These are phyloP conservation scores for Atta texana DNA, from an alignment of 1,140 invertebrate species.

Conservation along the genomic window DNA sequence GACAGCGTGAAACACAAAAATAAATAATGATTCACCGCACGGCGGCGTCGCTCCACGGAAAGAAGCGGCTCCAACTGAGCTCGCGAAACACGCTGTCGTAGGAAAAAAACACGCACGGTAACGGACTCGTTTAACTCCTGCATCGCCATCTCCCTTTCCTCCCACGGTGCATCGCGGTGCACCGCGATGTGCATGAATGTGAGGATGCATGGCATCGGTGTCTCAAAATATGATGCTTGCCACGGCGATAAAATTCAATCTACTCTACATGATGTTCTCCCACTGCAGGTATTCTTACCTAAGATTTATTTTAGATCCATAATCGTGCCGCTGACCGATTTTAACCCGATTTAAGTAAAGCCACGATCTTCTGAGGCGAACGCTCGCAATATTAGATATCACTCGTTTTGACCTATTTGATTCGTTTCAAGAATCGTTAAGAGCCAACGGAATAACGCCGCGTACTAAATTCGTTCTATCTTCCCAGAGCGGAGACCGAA, in stretches of 20 bases:
- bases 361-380: conserved; percentile 30
- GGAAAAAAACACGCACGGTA: conserved; percentile 56
- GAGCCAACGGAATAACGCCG: conserved; percentile 49
- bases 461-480: conserved; percentile 62
- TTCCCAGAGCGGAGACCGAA: conserved; percentile 55
- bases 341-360: conserved; percentile 55
- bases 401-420: conserved; percentile 32
- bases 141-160: not conserved
- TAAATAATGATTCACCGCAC: conserved; percentile 79
- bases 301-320: conserved; percentile 29
- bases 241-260: conserved; percentile 52
- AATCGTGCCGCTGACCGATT: conserved; percentile 47
- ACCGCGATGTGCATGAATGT: conserved; percentile 16
- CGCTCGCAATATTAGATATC: conserved; percentile 50
- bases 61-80: conserved; percentile 54
- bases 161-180: conserved; percentile 13
- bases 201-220: not conserved
- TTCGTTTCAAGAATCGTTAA: conserved; percentile 69
- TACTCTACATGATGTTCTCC: conserved; percentile 24
- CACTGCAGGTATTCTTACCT: conserved; percentile 11
- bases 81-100: conserved; percentile 57
- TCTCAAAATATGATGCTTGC: not conserved
- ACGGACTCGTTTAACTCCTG: conserved; percentile 63
- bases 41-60: conserved; percentile 62
- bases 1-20: conserved; percentile 78